Evolutionary conservation across 2,797 vertebrate species (phyloP).

Genomic region (Lateolabrax maculatus): DNA sequence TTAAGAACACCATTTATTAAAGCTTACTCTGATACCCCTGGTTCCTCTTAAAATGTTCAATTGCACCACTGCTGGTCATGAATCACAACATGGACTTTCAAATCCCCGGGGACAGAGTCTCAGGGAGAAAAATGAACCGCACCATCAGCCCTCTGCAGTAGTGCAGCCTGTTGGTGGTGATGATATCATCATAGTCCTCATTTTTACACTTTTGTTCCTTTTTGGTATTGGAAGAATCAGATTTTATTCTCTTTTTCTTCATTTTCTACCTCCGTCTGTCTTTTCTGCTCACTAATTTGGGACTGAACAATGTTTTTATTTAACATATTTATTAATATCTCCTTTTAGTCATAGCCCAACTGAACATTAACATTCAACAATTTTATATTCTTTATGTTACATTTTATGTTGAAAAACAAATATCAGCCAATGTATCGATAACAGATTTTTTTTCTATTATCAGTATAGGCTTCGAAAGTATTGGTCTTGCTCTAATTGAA

Average conservation of each 20-base stretch:
- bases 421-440: neutral
- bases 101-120: conserved; percentile 62
- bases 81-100: conserved; percentile 74
- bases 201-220: conserved; percentile 32
- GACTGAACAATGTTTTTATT: conserved; percentile 10
- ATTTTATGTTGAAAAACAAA: too few species aligned
- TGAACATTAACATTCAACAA: neutral
- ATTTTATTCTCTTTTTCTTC: neutral
- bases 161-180: conserved; percentile 19
- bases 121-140: conserved; percentile 65
- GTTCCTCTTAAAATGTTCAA: conserved; percentile 72
- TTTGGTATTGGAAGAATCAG: neutral
- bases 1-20: conserved; percentile 80
- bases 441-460: neutral
- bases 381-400: neutral
- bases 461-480: neutral
- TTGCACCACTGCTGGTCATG: conserved; percentile 63
- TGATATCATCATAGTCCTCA: conserved; percentile 11
- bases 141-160: conserved; percentile 41
- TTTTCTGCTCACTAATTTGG: neutral
- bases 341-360: neutral
- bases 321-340: neutral
- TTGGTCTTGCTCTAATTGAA: conserved; percentile 1
- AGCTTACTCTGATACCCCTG: conserved; percentile 47
- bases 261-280: neutral